Evolutionary conservation across 1,140 invertebrate species (phyloP).

Genomic region (Brachionus plicatilis): DNA sequence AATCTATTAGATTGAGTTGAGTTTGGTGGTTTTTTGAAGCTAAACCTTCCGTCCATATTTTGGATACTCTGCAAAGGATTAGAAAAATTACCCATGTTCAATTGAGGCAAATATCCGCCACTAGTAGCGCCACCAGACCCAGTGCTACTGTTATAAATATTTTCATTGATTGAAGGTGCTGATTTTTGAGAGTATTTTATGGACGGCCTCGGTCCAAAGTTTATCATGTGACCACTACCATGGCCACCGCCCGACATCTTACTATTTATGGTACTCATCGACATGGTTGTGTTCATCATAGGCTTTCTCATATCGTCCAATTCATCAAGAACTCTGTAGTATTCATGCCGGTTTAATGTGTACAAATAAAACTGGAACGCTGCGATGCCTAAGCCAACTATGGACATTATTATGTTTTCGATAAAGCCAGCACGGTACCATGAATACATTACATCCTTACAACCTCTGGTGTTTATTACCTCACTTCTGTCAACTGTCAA

Average conservation of each 20-base stretch:
- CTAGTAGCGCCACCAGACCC: background rate
- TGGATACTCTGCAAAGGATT: conserved; percentile 31
- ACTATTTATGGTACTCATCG: conserved; percentile 39
- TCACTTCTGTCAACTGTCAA: conserved; percentile 16
- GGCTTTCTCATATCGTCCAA: conserved; percentile 37
- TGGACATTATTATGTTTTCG: conserved; percentile 33
- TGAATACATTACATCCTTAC: conserved; percentile 22
- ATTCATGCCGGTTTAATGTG: background rate
- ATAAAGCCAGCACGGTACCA: conserved; percentile 39
- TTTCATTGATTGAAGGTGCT: background rate
- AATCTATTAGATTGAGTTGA: conserved; percentile 7
- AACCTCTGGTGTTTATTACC: conserved; percentile 37
- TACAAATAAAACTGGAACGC: conserved; percentile 23
- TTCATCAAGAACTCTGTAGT: conserved; percentile 11
- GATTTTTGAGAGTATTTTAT: background rate
- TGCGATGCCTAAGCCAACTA: background rate
- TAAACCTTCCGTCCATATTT: conserved; percentile 32
- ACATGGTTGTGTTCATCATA: conserved; percentile 39
- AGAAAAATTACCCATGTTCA: background rate
- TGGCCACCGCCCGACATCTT: conserved; percentile 8
- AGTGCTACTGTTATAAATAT: background rate
- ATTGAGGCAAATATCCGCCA: background rate
- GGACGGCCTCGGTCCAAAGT: conserved; percentile 4
- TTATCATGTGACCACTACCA: conserved; percentile 28
- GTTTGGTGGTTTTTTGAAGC: background rate